Evolutionary conservation across 2,888 invertebrate genomes (phyloP), one percentile per base, ranked within the genome.

Genomic region (Dryococelus australis): DNA sequence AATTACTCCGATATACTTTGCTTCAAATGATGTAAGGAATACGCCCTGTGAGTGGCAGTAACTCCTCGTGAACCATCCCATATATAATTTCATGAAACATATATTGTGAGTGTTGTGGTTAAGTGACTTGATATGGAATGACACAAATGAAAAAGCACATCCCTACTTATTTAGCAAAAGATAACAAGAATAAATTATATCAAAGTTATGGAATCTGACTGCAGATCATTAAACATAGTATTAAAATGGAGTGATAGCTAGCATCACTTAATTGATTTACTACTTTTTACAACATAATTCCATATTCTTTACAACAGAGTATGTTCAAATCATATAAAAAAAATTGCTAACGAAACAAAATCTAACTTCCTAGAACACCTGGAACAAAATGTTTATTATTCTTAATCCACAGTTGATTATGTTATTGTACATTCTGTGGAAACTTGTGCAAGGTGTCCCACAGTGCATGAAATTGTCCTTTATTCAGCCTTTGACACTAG

Each of bases 331-430:
- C n/a, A 65, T 0, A n/a, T 65, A 65, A 65, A 65, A 65, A 65
- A 65, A 65, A 24, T 9, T 65, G n/a, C 20, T 65, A 65, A 65
- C 6, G n/a, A 24, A 65, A 65, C 51, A 51, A 65, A 65, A 65
- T 65, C 65, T 65, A 65, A 16, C n/a, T 0, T 65, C 65, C 20
- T n/a, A 65, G n/a, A 24, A 65, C n/a, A 24, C n/a, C 65, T 65
- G 65, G 65, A n/a, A 65, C 20, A 65, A 65, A 65, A 65, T 65
- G 65, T 65, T 65, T 65, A 65, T 51, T 65, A 65, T 65, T 47
- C 24, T 65, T 65, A 65, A 65, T 65, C 65, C 65, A 65, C 20
- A 65, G 24, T 65, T 24, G 20, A n/a, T 8, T 65, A 65, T 24
- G 20, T 65, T n/a, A 65, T n/a, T 65, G 20, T 65, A 65, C 65